These are phyloP conservation scores for Pseudochromis fuscus DNA, from an alignment of 2,797 vertebrate genomes.

Conservation along the genomic window DNA sequence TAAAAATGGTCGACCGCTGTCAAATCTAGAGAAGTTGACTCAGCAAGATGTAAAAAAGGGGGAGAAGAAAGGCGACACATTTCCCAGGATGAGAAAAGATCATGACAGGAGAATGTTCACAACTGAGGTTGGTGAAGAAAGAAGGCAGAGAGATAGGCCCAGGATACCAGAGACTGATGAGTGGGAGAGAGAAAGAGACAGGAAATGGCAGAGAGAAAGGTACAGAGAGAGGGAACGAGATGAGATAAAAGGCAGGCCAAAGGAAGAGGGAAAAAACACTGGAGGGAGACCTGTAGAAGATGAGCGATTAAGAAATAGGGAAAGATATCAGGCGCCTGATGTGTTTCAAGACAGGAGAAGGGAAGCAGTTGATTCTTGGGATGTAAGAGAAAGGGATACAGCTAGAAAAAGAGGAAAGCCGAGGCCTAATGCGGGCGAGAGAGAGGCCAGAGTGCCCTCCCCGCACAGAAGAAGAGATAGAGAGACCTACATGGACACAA, in stretches of 20 bases:
- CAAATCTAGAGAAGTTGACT: constrained; percentile 37
- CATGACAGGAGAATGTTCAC: constrained; percentile 22
- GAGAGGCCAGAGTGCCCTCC: constrained; percentile 47
- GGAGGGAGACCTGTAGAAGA: constrained; percentile 56
- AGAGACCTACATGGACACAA: constrained; percentile 53
- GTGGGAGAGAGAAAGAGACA: constrained; percentile 53
- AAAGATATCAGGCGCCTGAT: constrained; percentile 59
- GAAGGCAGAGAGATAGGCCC: constrained; percentile 47
- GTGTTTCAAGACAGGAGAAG: constrained; percentile 56
- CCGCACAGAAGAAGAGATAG: constrained; percentile 55
- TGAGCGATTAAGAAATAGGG: constrained; percentile 51
- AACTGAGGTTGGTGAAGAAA: constrained; percentile 31
- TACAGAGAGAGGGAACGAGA: constrained; percentile 57
- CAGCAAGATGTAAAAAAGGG: constrained; percentile 51
- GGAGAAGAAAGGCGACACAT: constrained; percentile 78
- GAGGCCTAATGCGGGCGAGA: constrained; percentile 39
- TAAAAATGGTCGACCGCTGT: constrained; percentile 60
- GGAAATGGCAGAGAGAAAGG: constrained; percentile 43
- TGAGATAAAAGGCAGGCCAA: constrained; percentile 34
- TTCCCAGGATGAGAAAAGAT: constrained; percentile 74
- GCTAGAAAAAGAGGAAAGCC: constrained; percentile 61
- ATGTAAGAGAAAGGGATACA: constrained; percentile 60
- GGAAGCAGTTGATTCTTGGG: constrained; percentile 54
- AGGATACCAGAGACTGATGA: constrained; percentile 47
- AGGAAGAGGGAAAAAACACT: constrained; percentile 39